Evolutionary conservation across 2,888 invertebrate genomes (phyloP).

Genomic region (Slavum lentiscoides): DNA sequence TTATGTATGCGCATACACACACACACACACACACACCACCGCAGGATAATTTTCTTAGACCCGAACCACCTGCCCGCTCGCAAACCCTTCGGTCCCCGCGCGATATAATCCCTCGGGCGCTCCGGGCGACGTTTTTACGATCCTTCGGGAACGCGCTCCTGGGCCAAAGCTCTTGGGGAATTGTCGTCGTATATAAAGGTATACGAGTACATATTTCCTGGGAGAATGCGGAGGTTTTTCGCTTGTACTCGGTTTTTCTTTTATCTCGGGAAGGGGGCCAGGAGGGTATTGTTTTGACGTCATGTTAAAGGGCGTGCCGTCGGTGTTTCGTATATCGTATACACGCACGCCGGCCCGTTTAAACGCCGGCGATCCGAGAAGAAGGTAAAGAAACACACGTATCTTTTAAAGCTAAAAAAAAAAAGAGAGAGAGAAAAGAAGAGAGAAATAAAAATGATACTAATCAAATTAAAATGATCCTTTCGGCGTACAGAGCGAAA

Average conservation of each 20-base stretch:
- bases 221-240: background rate
- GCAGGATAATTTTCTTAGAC: background rate
- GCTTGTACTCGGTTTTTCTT: background rate
- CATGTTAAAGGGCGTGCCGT: constrained; percentile 1
- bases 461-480: no score
- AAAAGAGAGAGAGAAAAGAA: no score
- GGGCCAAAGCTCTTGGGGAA: constrained; percentile 7
- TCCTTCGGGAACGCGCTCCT: constrained; percentile 4
- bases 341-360: background rate
- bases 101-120: background rate
- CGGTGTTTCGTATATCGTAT: constrained; percentile 15
- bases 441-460: no score
- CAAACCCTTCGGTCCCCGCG: background rate
- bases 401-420: no score
- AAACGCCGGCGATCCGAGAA: constrained; percentile 18
- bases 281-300: constrained; percentile 6
- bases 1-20: background rate
- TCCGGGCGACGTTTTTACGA: constrained; percentile 34
- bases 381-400: constrained; percentile 7
- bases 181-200: background rate
- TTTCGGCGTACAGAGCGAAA: no score
- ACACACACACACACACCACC: no score
- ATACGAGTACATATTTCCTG: background rate
- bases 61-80: no score
- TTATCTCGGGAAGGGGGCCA: background rate